Evolutionary conservation across 2,113 vertebrate genomes (phyloP), one percentile per base, ranked within the genome.

Genomic region (Butorides virescens): DNA sequence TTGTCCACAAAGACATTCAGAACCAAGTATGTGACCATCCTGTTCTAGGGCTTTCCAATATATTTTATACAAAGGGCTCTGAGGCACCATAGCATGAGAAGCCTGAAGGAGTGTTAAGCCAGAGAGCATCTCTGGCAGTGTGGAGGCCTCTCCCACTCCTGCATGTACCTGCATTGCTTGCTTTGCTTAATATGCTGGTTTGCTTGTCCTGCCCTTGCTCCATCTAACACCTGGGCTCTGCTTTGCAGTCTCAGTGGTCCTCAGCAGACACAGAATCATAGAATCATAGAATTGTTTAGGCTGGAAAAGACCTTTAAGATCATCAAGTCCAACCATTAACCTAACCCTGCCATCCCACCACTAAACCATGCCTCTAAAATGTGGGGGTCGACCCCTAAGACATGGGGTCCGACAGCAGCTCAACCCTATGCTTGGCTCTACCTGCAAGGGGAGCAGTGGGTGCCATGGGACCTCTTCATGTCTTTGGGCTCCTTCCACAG

Each of bases 361-460:
- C 15, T 44, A 44, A 44, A 44, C 42, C 42, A 44, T 44, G 42
- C 15, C 42, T 44, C 42, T 44, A 44, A 44, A 44, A 44, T 15
- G 42, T 44, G 42, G 42, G 42, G 10, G 42, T 44, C 42, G 10
- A 44, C 15, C 42, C 42, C 42, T 44, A 44, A 44, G 42, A 44
- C 0, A 5, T 4, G 30, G 46, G 29, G 32, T 55, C 42, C 0
- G 0, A 46, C 52, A 59, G 16, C 71, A 85, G 52, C 70, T 71
- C 47, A 75, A 7, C 12, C 21, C 49, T 26, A 3, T 10, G 22
- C n/a, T 34, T 67, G 55, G 14, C 27, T 85, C 30, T 58, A 0
- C 55, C 42, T 46, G 55, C 61, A 82, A 71, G 37, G 55, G 46
- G 17, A 71, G 23, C 39, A 87, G 55, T 0, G 0, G 19, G 21